phyloP scores from a whole-genome alignment of 2,797 vertebrate genomes.

The Naso thynnoides region DNA sequence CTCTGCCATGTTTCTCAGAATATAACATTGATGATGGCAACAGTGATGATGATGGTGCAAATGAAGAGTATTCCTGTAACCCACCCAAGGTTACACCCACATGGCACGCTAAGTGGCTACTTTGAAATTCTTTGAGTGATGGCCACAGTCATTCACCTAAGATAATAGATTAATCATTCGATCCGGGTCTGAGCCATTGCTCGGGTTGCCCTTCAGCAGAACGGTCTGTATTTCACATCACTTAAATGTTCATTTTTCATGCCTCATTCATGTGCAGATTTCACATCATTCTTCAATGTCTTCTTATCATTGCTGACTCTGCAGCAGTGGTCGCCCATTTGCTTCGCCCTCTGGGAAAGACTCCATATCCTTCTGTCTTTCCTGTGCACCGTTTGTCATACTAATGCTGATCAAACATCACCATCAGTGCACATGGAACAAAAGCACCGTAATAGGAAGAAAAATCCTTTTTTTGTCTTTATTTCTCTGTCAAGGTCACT shows the following conservation, averaged over 20 bases:
- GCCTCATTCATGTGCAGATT: conserved; percentile 62
- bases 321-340: conserved; percentile 52
- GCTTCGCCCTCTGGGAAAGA: conserved; percentile 61
- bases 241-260: conserved; percentile 61
- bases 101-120: conserved; percentile 51
- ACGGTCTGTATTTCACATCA: conserved; percentile 29
- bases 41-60: conserved; percentile 32
- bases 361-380: conserved; percentile 28
- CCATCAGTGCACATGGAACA: conserved; percentile 15
- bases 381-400: conserved; percentile 19
- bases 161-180: conserved; percentile 62
- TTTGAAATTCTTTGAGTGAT: conserved; percentile 57
- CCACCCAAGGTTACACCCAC: conserved; percentile 65
- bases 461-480: conserved; percentile 29
- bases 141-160: conserved; percentile 55
- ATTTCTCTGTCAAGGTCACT: conserved; percentile 64
- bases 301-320: conserved; percentile 72
- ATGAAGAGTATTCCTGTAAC: conserved; percentile 51
- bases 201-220: conserved; percentile 57
- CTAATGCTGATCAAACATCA: conserved; percentile 54
- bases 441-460: conserved; percentile 16
- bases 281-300: conserved; percentile 63
- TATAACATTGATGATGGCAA: conserved; percentile 20
- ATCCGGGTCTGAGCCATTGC: conserved; percentile 16
- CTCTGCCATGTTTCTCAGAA: conserved; percentile 13